Conservation (phyloP, 2,888 invertebrate genomes). For the Ctena decussata region DNA sequence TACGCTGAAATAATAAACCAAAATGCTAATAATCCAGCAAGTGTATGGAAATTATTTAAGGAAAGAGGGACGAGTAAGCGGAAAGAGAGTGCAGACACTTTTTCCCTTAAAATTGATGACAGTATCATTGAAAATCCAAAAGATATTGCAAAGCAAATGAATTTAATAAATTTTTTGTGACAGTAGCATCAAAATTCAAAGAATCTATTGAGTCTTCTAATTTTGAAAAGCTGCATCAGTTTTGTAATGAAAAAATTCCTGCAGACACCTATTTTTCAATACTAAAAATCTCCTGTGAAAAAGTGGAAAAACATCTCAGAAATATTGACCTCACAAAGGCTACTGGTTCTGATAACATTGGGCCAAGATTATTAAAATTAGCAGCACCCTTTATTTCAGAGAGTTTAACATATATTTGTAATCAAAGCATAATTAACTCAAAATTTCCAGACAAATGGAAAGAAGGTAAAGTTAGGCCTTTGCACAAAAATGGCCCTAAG, state of each 20-base stretch:
- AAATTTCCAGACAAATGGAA: not conserved
- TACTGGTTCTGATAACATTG: constrained; percentile 2
- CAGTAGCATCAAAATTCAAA: not conserved
- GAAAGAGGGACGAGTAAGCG: not conserved
- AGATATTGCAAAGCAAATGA: too few species aligned
- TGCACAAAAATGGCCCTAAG: too few species aligned
- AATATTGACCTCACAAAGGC: not conserved
- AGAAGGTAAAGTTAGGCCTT: constrained; percentile 2
- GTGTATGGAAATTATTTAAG: too few species aligned
- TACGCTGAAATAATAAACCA: not conserved
- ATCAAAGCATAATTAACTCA: not conserved
- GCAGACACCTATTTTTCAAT: not conserved
- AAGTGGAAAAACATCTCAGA: not conserved
- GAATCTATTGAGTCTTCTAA: too few species aligned
- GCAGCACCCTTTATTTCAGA: too few species aligned
- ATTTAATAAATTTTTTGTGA: not conserved
- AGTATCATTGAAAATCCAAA: not conserved
- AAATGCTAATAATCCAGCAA: too few species aligned
- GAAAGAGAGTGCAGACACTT: not conserved
- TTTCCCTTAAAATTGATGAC: not conserved
- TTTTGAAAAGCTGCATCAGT: not conserved
- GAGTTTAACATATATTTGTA: not conserved
- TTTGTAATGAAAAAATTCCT: not conserved
- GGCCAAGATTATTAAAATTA: too few species aligned
- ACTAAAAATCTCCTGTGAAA: not conserved